Conservation (phyloP, 2,797 vertebrate species). For the Poeciliopsis presidionis region DNA sequence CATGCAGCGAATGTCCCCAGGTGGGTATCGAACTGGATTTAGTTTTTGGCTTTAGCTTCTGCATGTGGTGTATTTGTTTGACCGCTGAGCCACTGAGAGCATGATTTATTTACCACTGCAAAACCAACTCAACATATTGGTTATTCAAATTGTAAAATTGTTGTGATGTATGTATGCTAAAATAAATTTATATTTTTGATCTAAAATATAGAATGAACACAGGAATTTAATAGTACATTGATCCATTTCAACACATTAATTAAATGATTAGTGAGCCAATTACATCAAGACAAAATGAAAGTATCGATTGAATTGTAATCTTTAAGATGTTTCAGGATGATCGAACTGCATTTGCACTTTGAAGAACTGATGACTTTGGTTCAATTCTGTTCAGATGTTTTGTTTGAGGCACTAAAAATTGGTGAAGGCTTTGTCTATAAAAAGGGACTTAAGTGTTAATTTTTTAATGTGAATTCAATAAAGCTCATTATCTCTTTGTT, state of each 20-base stretch:
- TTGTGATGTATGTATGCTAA: background rate
- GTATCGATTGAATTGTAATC: background rate
- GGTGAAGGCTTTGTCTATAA: too few relatives aligned
- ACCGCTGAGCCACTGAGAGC: background rate
- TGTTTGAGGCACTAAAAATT: background rate
- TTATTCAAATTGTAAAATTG: background rate
- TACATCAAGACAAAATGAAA: background rate
- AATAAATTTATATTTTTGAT: background rate
- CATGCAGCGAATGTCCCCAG: background rate
- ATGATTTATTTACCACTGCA: background rate
- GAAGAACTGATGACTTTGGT: background rate
- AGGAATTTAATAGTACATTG: background rate
- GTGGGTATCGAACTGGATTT: background rate
- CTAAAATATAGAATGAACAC: background rate
- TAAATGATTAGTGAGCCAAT: background rate
- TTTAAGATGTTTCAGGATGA: background rate
- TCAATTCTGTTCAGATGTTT: background rate
- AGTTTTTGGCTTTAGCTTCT: background rate
- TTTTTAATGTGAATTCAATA: too few relatives aligned
- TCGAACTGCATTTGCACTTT: background rate
- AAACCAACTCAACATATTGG: background rate
- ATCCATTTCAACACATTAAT: background rate
- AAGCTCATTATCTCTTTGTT: too few relatives aligned
- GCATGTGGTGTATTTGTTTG: background rate
- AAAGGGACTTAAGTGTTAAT: too few relatives aligned